These are phyloP conservation scores for Fragum fragum DNA, from an alignment of 2,888 invertebrate species.

Conservation along the genomic window DNA sequence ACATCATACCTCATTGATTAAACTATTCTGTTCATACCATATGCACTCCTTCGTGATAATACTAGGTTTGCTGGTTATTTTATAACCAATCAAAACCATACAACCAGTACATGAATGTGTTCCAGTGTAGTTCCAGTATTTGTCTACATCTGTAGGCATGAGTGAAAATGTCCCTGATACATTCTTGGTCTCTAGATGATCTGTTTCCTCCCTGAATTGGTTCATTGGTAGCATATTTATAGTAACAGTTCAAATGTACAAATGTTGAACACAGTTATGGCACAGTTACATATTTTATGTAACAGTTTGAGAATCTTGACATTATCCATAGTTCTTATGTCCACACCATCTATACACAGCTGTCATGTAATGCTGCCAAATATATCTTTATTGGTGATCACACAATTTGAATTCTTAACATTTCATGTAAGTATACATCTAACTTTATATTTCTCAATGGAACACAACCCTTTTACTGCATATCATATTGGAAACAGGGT, in stretches of 20 bases:
- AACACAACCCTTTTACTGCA: not conserved
- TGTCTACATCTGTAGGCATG: slow-evolving; percentile 6
- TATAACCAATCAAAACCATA: slow-evolving; percentile 19
- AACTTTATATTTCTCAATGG: slow-evolving; percentile 9
- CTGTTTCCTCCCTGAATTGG: slow-evolving; percentile 12
- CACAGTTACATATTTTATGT: slow-evolving; percentile 13
- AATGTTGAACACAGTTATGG: slow-evolving; percentile 39
- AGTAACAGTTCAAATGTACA: slow-evolving; percentile 66
- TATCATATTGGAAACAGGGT: too few relatives aligned
- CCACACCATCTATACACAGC: slow-evolving; percentile 55
- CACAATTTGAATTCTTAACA: slow-evolving; percentile 19
- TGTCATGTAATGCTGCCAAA: slow-evolving; percentile 41
- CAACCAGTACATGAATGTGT: not conserved
- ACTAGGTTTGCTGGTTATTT: not conserved
- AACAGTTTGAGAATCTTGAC: not conserved
- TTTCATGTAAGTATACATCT: slow-evolving; percentile 21
- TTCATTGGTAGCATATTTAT: slow-evolving; percentile 17
- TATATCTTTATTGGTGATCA: slow-evolving; percentile 7
- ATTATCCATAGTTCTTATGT: not conserved
- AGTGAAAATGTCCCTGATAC: slow-evolving; percentile 9
- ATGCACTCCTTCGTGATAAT: slow-evolving; percentile 11
- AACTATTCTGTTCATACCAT: slow-evolving; percentile 23
- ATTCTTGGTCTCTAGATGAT: slow-evolving; percentile 12
- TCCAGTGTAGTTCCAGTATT: slow-evolving; percentile 1
- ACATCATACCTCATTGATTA: not conserved